Conservation (phyloP, 2,113 vertebrate genomes). For the Phyllostomus hastatus region DNA sequence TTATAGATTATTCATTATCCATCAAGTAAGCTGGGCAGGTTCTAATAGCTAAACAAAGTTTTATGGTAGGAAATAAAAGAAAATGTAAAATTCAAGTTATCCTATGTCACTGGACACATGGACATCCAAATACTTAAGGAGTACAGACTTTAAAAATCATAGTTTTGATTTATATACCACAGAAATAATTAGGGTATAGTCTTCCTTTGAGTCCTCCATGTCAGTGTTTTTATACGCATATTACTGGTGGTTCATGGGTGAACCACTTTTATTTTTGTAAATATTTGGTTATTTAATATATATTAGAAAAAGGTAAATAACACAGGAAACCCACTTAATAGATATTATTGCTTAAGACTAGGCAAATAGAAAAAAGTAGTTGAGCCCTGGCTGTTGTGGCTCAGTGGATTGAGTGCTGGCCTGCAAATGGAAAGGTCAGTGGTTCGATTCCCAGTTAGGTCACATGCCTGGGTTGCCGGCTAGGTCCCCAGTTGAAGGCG, state of each 20-base stretch:
- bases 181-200: not conserved
- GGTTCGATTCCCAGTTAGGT: too few relatives aligned
- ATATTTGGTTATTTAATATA: not conserved
- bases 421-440: too few relatives aligned
- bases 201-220: not conserved
- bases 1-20: not conserved
- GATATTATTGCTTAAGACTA: not conserved
- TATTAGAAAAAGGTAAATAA: not conserved
- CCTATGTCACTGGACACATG: not conserved
- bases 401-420: too few relatives aligned
- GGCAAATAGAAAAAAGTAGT: not conserved
- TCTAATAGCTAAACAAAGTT: not conserved
- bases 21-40: not conserved
- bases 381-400: not conserved
- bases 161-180: slow-evolving; percentile 18
- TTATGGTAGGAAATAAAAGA: slow-evolving; percentile 8
- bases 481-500: too few relatives aligned
- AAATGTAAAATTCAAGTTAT: slow-evolving; percentile 28
- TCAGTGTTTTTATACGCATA: not conserved
- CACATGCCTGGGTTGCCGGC: too few relatives aligned
- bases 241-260: not conserved
- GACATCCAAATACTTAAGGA: not conserved
- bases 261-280: not conserved
- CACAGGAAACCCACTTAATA: not conserved
- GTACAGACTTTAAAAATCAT: not conserved